These are phyloP conservation scores for Glyptemys insculpta DNA, from an alignment of 2,797 vertebrate species.

Conservation along the genomic window DNA sequence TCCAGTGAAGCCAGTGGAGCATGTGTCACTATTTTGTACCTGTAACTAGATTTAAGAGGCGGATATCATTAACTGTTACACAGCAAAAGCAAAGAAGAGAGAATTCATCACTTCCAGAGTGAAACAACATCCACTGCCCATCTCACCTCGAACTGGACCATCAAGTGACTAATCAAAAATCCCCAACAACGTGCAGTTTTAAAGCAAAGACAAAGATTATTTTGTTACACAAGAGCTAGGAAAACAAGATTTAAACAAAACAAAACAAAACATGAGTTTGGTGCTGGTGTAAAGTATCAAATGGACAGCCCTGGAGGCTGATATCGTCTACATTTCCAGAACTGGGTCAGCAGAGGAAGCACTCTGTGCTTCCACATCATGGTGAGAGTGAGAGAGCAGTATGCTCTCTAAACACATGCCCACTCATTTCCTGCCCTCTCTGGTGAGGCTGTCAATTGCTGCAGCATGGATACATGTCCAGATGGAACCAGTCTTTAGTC, in stretches of 20 bases:
- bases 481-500: not conserved
- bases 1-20: not conserved
- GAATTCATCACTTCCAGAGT: not conserved
- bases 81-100: not conserved
- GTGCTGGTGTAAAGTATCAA: not conserved
- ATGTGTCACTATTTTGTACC: not conserved
- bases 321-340: not conserved
- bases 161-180: slow-evolving; percentile 10
- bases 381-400: not conserved
- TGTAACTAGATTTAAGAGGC: not conserved
- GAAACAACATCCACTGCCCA: not conserved
- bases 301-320: not conserved
- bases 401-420: not conserved
- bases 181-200: not conserved
- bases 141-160: not conserved
- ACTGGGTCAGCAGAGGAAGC: not conserved
- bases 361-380: not conserved
- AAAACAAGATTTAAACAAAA: not conserved
- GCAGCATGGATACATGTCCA: not conserved
- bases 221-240: not conserved
- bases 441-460: not conserved
- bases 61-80: not conserved
- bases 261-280: not conserved
- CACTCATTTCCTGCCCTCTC: not conserved
- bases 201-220: not conserved